These are phyloP conservation scores for Pardalotus punctatus DNA, from an alignment of 2,113 vertebrate species.

Conservation along the genomic window DNA sequence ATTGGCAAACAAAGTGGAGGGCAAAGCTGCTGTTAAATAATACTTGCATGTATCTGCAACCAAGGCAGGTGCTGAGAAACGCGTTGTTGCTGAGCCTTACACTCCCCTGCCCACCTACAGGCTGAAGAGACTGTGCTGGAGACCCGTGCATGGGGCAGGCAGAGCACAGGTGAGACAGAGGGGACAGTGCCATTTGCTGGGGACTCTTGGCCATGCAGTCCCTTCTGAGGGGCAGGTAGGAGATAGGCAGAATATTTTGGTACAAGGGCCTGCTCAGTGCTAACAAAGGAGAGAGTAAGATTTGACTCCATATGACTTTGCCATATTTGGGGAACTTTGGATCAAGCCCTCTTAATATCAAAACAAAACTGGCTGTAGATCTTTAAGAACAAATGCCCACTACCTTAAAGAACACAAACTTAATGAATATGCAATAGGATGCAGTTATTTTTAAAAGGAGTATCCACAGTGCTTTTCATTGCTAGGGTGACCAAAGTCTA, in stretches of 20 bases:
- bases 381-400: not conserved
- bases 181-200: not conserved
- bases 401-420: not conserved
- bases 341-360: not conserved
- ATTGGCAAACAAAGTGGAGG: not conserved
- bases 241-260: not conserved
- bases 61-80: not conserved
- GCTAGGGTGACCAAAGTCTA: not conserved
- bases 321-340: not conserved
- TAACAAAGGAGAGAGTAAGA: not conserved
- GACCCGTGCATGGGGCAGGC: rapidly evolving
- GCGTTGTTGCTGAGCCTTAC: rapidly evolving
- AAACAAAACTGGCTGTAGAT: not conserved
- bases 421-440: not conserved
- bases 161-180: not conserved
- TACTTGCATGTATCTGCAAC: rapidly evolving
- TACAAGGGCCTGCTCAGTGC: not conserved
- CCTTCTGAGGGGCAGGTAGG: not conserved
- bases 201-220: not conserved
- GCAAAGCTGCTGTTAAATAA: not conserved
- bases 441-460: not conserved
- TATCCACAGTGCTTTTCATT: not conserved
- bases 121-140: not conserved
- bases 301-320: not conserved
- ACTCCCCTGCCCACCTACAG: rapidly evolving